A percentile compares a stretch with the other conserved stretches of the same genome.
phyloP scores from a whole-genome alignment of 2,888 invertebrate species.

The Eupelmus urozonus region DNA sequence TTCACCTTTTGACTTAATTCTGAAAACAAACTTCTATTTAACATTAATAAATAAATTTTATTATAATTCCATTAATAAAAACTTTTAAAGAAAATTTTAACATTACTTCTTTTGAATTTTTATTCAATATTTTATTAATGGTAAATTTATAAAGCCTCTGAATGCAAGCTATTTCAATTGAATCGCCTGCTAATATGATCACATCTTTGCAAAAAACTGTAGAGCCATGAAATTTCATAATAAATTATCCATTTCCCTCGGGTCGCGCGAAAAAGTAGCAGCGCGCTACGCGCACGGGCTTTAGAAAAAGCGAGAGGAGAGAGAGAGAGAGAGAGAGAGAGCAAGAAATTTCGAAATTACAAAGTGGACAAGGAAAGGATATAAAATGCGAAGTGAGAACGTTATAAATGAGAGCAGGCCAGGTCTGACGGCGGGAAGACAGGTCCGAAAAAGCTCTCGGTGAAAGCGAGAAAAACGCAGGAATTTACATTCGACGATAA shows the following conservation, averaged over 20 bases:
- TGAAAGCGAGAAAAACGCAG: slow-evolving; percentile 22
- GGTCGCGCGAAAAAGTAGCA: neutral
- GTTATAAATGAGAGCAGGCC: slow-evolving; percentile 42
- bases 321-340: neutral
- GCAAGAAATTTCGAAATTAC: slow-evolving; percentile 32
- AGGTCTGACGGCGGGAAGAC: slow-evolving; percentile 33
- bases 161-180: too few species aligned
- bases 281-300: neutral
- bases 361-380: slow-evolving; percentile 13
- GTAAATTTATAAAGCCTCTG: too few species aligned
- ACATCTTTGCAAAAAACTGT: neutral
- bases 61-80: too few species aligned
- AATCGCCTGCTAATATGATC: too few species aligned
- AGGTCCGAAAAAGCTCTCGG: slow-evolving; percentile 25
- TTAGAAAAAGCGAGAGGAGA: too few species aligned
- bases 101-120: too few species aligned
- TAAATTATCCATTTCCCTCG: slow-evolving; percentile 5
- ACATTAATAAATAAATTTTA: too few species aligned
- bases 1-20: too few species aligned
- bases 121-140: too few species aligned
- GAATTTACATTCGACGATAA: slow-evolving; percentile 49
- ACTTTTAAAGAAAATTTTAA: too few species aligned
- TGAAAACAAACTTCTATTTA: too few species aligned
- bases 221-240: neutral
- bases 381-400: slow-evolving; percentile 26